Percentiles rank a stretch among this genome's conserved stretches.
Conservation (phyloP, 2,797 vertebrate species). For the Eremophila alpestris region DNA sequence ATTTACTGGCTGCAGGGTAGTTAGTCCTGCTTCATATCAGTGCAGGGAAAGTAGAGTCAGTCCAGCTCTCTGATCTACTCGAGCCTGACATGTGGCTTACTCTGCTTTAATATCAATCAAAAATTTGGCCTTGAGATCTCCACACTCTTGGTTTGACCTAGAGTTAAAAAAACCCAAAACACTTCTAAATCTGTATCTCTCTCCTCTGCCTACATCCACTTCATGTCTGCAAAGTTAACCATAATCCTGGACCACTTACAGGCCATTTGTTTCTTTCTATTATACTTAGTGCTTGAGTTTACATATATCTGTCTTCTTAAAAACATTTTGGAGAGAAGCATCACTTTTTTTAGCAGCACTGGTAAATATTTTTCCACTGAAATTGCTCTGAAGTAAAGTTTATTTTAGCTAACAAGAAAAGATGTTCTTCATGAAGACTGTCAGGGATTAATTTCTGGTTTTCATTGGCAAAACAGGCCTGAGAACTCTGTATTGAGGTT, state of each 20-base stretch:
- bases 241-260: neutral
- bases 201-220: neutral
- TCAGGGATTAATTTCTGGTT: neutral
- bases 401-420: neutral
- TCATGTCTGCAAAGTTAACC: neutral
- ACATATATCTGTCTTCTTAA: neutral
- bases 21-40: slow-evolving; percentile 34
- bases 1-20: neutral
- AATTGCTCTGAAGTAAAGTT: neutral
- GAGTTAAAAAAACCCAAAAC: neutral
- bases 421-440: neutral
- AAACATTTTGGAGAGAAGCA: neutral
- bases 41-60: neutral
- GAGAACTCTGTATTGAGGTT: neutral
- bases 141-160: neutral
- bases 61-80: neutral
- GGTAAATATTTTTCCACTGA: neutral
- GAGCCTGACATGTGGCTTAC: neutral
- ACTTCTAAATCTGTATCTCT: slow-evolving; percentile 8
- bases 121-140: slow-evolving; percentile 14
- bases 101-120: neutral
- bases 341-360: neutral
- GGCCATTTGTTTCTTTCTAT: neutral
- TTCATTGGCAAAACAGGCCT: neutral
- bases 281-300: neutral